Conservation (phyloP, 2,888 invertebrate species). For the Campoplex nolae region DNA sequence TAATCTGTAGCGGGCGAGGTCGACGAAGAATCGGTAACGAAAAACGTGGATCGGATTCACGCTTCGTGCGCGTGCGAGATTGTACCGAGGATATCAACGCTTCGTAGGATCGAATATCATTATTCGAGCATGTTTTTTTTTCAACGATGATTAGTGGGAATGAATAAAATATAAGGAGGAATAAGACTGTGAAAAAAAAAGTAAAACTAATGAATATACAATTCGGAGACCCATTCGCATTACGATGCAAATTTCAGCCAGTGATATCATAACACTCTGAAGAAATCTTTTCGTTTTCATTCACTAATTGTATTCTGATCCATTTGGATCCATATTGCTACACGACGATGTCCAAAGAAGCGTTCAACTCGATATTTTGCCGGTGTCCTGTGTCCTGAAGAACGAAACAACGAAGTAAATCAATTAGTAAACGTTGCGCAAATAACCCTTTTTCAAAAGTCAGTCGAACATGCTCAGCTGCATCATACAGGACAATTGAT, state of each 20-base stretch:
- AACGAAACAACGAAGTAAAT: slow-evolving; percentile 63
- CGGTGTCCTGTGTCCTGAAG: slow-evolving; percentile 7
- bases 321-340: not conserved
- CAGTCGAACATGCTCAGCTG: slow-evolving; percentile 58
- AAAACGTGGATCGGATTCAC: slow-evolving; percentile 62
- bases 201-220: not conserved
- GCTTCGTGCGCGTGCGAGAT: slow-evolving; percentile 59
- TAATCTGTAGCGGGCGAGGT: slow-evolving; percentile 44
- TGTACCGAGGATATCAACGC: slow-evolving; percentile 55
- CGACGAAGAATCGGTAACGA: slow-evolving; percentile 59
- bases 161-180: slow-evolving; percentile 42
- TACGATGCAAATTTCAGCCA: not conserved
- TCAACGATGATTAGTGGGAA: slow-evolving; percentile 44
- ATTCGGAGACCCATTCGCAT: slow-evolving; percentile 17
- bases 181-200: not conserved
- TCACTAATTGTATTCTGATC: not conserved
- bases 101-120: slow-evolving; percentile 51
- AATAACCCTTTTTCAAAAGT: not conserved
- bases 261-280: not conserved
- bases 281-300: not conserved
- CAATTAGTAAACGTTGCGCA: slow-evolving; percentile 76
- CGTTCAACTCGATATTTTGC: not conserved
- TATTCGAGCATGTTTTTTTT: slow-evolving; percentile 48
- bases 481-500: slow-evolving; percentile 57
- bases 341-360: not conserved